Conservation (phyloP, 2,888 invertebrate species). For the Sesia apiformis region DNA sequence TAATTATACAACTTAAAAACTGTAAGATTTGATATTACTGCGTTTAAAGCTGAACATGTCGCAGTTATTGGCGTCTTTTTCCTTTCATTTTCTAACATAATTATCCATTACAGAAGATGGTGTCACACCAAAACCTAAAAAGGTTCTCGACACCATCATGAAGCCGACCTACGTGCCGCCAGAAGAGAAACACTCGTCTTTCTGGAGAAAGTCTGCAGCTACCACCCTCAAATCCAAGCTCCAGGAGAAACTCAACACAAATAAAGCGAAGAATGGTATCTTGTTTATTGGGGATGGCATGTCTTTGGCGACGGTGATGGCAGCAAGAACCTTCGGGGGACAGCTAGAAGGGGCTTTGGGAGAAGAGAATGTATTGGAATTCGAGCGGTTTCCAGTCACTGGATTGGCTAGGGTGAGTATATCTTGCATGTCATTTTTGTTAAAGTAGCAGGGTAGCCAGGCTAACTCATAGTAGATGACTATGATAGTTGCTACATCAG, state of each 20-base stretch:
- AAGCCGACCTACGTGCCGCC: constrained; percentile 44
- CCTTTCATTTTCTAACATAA: background rate
- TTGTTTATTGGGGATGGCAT: constrained; percentile 87
- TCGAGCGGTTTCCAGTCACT: constrained; percentile 80
- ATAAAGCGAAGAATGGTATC: constrained; percentile 81
- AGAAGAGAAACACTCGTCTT: constrained; percentile 54
- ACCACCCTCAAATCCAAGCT: constrained; percentile 40
- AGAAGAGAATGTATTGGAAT: constrained; percentile 77
- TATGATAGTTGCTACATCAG: no score
- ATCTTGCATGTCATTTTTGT: no score
- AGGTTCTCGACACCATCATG: constrained; percentile 54
- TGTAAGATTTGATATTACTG: no score
- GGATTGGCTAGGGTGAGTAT: constrained; percentile 79
- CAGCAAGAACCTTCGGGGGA: constrained; percentile 80
- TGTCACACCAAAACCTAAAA: constrained; percentile 33
- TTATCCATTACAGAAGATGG: background rate
- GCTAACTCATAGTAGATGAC: no score
- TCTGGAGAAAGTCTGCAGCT: constrained; percentile 46
- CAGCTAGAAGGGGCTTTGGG: constrained; percentile 72
- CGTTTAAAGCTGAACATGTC: no score
- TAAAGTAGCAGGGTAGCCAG: no score
- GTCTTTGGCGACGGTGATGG: constrained; percentile 83
- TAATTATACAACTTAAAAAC: no score
- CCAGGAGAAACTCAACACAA: constrained; percentile 26
- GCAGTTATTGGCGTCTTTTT: no score